Conservation (phyloP, 2,797 vertebrate genomes). For the Microctenopoma stevenorrisi region DNA sequence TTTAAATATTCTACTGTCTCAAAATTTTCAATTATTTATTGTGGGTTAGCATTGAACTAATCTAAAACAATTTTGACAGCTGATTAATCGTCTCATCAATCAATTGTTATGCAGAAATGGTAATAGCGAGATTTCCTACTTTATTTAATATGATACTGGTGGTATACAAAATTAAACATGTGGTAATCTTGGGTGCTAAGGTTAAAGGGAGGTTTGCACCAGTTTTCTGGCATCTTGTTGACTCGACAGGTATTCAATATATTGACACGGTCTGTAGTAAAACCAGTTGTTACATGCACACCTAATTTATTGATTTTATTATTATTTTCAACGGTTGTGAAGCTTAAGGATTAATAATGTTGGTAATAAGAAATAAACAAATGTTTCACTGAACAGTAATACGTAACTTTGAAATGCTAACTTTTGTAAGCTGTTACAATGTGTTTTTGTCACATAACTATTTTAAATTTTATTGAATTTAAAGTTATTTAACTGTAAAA, state of each 20-base stretch:
- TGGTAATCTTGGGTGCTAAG: neutral
- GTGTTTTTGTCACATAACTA: neutral
- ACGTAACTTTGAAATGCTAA: too few species aligned
- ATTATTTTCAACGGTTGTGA: neutral
- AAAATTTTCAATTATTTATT: neutral
- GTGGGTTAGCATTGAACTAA: too few species aligned
- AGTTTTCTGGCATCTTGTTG: neutral
- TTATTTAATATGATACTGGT: neutral
- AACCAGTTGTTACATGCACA: too few species aligned
- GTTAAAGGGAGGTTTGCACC: too few species aligned
- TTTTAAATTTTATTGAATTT: neutral
- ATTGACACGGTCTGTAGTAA: neutral
- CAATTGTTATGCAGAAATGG: neutral
- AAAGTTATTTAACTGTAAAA: slow-evolving; percentile 10
- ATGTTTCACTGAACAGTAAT: too few species aligned
- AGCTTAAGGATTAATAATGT: neutral
- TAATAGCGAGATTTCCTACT: too few species aligned
- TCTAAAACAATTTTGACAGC: neutral
- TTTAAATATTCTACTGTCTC: neutral
- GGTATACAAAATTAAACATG: neutral
- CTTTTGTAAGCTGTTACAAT: neutral
- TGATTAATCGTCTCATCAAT: neutral
- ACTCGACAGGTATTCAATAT: neutral
- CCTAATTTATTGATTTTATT: too few species aligned
- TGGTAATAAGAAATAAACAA: too few species aligned